Percentiles rank a stretch among this genome's conserved stretches.
Conservation (phyloP, 1,140 invertebrate genomes). For the Uloborus diversus region DNA sequence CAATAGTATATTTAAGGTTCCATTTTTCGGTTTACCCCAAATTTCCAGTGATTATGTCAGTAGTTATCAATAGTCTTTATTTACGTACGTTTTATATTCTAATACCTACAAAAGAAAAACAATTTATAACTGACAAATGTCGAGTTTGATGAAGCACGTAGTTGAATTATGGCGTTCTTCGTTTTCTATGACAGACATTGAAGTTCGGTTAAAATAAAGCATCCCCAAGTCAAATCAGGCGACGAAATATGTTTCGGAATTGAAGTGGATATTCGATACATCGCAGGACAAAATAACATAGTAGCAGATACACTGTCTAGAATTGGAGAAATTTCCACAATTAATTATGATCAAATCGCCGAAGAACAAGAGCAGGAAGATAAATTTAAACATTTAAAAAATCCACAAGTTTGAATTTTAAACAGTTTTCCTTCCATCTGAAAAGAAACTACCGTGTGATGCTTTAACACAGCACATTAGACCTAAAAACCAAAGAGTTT, state of each 20-base stretch:
- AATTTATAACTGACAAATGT: too few relatives aligned
- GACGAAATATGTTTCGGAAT: neutral
- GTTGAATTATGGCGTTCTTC: too few relatives aligned
- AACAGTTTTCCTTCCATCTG: neutral
- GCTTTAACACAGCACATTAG: neutral
- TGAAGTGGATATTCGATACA: constrained; percentile 63
- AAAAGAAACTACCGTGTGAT: neutral
- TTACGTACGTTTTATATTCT: too few relatives aligned
- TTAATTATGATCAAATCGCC: constrained; percentile 5
- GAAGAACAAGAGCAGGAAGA: constrained; percentile 1
- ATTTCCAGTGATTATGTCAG: too few relatives aligned
- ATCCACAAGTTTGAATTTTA: neutral
- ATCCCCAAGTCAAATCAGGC: neutral
- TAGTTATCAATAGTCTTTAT: too few relatives aligned
- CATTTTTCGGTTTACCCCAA: too few relatives aligned
- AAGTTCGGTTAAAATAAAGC: too few relatives aligned
- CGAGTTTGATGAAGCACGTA: too few relatives aligned
- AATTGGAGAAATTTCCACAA: neutral
- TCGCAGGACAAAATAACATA: constrained; percentile 63
- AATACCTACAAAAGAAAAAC: too few relatives aligned
- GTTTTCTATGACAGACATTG: too few relatives aligned
- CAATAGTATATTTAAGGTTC: too few relatives aligned
- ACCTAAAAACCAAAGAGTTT: neutral
- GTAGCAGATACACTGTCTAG: constrained; percentile 27
- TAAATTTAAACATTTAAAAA: neutral